phyloP scores from a whole-genome alignment of 2,797 vertebrate species.

The Gambelia wislizenii region DNA sequence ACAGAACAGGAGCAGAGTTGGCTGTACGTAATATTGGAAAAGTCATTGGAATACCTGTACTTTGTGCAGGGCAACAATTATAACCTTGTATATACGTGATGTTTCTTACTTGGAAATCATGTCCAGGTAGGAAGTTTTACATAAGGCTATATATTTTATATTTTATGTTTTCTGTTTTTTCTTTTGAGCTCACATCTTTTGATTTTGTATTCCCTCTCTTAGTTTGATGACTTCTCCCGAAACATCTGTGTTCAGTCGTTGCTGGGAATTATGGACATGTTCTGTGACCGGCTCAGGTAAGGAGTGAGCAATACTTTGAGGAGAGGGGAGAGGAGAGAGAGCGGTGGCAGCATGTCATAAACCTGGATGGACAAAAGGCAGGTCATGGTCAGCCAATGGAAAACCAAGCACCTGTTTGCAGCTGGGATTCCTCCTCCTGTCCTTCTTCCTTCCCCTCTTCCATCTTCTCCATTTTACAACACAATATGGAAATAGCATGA shows the following conservation, averaged over 20 bases:
- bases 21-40: background rate
- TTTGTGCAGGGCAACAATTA: background rate
- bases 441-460: too few species aligned
- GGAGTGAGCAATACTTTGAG: background rate
- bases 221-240: constrained; percentile 98
- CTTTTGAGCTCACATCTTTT: background rate
- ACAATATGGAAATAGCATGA: background rate
- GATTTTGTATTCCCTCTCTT: constrained; percentile 40
- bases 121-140: background rate
- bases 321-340: too few species aligned
- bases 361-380: background rate
- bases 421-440: background rate
- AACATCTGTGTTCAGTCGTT: constrained; percentile 93
- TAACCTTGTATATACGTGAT: background rate
- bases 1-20: background rate
- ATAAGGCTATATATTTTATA: background rate
- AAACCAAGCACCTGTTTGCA: background rate
- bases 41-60: background rate
- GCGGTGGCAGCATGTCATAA: background rate
- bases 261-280: constrained; percentile 98
- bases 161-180: background rate
- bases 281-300: constrained; percentile 92
- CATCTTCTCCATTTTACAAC: background rate
- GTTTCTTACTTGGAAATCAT: background rate
- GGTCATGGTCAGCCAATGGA: background rate